phyloP scores from a whole-genome alignment of 2,888 invertebrate species.

The Marasmarcha lunaedactyla region DNA sequence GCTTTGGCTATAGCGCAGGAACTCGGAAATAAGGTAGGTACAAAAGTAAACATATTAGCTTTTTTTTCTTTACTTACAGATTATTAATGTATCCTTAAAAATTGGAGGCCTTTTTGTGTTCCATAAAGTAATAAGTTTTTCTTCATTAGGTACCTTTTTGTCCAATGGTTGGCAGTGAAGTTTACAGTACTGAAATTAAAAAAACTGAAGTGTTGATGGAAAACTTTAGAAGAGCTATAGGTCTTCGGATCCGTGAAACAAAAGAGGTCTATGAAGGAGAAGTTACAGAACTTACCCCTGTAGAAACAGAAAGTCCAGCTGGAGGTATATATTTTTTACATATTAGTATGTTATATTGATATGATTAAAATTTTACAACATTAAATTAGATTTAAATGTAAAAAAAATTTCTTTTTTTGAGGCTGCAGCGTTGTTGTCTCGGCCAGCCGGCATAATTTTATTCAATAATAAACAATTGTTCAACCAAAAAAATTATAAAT shows the following conservation, averaged over 20 bases:
- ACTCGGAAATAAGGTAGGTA: slow-evolving; percentile 89
- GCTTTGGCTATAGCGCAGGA: slow-evolving; percentile 98
- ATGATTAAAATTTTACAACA: neutral
- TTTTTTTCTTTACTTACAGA: too few species aligned
- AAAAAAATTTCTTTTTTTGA: too few species aligned
- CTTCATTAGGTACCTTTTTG: slow-evolving; percentile 82
- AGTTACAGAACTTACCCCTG: slow-evolving; percentile 97
- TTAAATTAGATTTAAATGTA: too few species aligned
- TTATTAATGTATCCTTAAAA: too few species aligned
- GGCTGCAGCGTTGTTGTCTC: too few species aligned
- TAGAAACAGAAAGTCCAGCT: slow-evolving; percentile 96
- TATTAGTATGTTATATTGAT: neutral
- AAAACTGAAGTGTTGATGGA: slow-evolving; percentile 99
- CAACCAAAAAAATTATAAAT: too few species aligned
- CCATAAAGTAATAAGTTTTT: too few species aligned
- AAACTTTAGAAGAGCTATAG: slow-evolving; percentile 97
- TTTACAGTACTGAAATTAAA: slow-evolving; percentile 98
- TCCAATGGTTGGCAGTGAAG: slow-evolving; percentile 93
- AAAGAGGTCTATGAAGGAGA: slow-evolving; percentile 99
- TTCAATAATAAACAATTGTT: too few species aligned
- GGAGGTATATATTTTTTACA: slow-evolving; percentile 72
- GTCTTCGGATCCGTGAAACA: slow-evolving; percentile 92
- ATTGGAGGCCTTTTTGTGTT: too few species aligned
- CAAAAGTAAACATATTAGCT: slow-evolving; percentile 11
- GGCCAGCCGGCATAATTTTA: too few species aligned